A percentile compares a stretch with the other conserved stretches of the same genome.
These are phyloP conservation scores for Carapus acus DNA, from an alignment of 2,797 vertebrate genomes.

Conservation along the genomic window DNA sequence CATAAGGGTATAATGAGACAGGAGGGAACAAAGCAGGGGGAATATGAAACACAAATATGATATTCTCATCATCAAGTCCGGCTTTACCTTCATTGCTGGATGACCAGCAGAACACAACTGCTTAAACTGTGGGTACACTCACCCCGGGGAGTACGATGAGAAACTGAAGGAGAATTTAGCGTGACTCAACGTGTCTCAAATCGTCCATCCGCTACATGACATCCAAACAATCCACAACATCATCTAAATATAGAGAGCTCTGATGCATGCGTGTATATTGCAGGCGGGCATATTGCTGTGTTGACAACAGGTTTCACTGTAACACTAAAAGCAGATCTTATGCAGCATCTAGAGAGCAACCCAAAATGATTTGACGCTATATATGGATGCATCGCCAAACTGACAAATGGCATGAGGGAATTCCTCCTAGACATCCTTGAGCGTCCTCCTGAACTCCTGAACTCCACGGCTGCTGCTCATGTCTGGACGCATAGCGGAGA, in stretches of 20 bases:
- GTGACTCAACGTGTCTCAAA: constrained; percentile 25
- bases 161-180: constrained; percentile 23
- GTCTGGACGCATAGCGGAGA: constrained; percentile 25
- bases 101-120: not conserved
- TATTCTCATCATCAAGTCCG: constrained; percentile 18
- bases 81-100: constrained; percentile 5
- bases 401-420: constrained; percentile 28
- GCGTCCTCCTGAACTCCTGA: constrained; percentile 21
- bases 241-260: constrained; percentile 65
- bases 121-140: constrained; percentile 9
- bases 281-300: constrained; percentile 46
- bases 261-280: constrained; percentile 48
- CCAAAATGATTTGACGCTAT: constrained; percentile 19
- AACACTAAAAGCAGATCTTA: constrained; percentile 46
- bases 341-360: constrained; percentile 29
- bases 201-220: constrained; percentile 40
- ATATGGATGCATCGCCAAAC: constrained; percentile 24
- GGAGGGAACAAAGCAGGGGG: constrained; percentile 22
- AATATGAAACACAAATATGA: constrained; percentile 19
- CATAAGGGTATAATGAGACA: constrained; percentile 6
- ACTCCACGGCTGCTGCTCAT: constrained; percentile 22
- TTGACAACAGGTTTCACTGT: constrained; percentile 55
- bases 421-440: constrained; percentile 26
- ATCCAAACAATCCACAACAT: constrained; percentile 51
- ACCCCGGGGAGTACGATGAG: constrained; percentile 20